Conservation (phyloP, 2,797 vertebrate species). For the Astyanax mexicanus region DNA sequence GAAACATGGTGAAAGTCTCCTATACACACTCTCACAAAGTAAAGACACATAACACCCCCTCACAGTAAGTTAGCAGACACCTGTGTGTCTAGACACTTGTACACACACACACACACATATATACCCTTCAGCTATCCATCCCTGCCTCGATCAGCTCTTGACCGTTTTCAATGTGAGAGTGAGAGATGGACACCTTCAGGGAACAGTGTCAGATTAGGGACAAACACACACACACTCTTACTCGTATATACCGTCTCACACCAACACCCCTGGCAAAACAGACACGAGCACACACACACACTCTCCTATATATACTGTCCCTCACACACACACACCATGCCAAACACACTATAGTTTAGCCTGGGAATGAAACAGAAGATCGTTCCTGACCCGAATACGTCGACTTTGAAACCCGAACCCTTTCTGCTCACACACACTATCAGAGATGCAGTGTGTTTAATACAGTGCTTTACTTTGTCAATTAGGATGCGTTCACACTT, state of each 20-base stretch:
- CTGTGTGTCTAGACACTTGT: not conserved
- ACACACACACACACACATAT: constrained; percentile 31
- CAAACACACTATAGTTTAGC: no score
- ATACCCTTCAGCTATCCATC: constrained; percentile 31
- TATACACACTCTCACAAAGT: no score
- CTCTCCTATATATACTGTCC: not conserved
- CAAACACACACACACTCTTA: constrained; percentile 21
- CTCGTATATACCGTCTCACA: not conserved
- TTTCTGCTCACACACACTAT: no score
- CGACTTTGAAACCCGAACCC: no score
- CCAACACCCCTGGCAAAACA: no score
- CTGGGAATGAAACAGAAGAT: no score
- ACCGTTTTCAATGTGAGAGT: constrained; percentile 28
- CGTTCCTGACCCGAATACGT: no score
- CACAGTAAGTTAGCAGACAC: not conserved
- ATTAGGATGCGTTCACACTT: no score
- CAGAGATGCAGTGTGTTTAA: no score
- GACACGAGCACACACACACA: no score
- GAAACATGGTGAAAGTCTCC: no score
- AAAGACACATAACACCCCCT: not conserved
- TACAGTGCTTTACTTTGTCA: no score
- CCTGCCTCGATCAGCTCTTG: constrained; percentile 28
- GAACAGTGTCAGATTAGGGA: constrained; percentile 26
- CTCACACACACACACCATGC: not conserved
- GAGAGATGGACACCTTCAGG: constrained; percentile 37